Percentiles rank a stretch among this genome's conserved stretches.
Evolutionary conservation across 2,888 invertebrate species (phyloP).

Genomic region (Clistopyga incitator): DNA sequence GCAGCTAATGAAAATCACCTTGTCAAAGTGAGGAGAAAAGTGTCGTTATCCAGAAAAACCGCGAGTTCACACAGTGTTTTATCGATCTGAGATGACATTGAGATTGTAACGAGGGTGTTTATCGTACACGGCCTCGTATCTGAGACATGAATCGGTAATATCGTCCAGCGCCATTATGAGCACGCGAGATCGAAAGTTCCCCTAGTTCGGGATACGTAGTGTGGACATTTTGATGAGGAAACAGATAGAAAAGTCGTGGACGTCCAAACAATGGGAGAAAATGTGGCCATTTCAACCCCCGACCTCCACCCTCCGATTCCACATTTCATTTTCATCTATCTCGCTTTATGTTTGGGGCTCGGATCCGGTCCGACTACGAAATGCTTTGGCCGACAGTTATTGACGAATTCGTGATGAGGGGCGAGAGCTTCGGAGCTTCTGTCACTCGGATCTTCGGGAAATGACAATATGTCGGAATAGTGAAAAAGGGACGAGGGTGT

Average conservation of each 20-base stretch:
- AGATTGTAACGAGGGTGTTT: constrained; percentile 30
- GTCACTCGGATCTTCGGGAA: constrained; percentile 53
- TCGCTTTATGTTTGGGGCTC: constrained; percentile 37
- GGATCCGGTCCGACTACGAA: constrained; percentile 34
- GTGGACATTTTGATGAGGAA: constrained; percentile 30
- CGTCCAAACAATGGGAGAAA: constrained; percentile 56
- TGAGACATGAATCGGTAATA: constrained; percentile 31
- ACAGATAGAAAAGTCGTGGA: constrained; percentile 33
- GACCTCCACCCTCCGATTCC: constrained; percentile 27
- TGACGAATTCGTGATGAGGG: constrained; percentile 52
- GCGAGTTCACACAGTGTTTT: neutral
- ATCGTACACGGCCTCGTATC: constrained; percentile 35
- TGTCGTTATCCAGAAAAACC: neutral
- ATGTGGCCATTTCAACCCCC: constrained; percentile 22
- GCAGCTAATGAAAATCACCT: constrained; percentile 22
- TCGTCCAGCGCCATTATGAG: constrained; percentile 3
- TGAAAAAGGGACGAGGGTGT: constrained; percentile 24
- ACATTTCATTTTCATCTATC: constrained; percentile 20
- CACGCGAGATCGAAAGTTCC: neutral
- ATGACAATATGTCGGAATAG: constrained; percentile 61
- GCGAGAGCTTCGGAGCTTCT: constrained; percentile 1
- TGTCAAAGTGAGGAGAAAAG: constrained; percentile 5
- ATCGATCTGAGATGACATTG: constrained; percentile 35
- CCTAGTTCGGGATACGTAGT: neutral
- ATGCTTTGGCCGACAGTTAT: constrained; percentile 56